Evolutionary conservation across 2,797 vertebrate genomes (phyloP), one percentile per base, ranked within the genome.

Genomic region (Halcyon badia): DNA sequence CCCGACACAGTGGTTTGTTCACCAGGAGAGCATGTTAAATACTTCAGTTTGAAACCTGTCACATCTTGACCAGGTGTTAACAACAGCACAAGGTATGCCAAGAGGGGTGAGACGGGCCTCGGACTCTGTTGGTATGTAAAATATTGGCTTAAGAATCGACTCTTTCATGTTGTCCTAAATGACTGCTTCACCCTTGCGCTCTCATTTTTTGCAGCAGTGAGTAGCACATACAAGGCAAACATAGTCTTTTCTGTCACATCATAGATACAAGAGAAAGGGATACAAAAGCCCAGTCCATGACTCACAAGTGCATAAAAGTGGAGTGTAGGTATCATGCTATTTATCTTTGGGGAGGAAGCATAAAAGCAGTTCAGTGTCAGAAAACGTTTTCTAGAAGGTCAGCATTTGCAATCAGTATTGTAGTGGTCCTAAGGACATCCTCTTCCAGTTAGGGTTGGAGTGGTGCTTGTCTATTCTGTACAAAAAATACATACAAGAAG

Each of bases 51-150:
- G 75, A 91, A 92, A 72, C 33, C 20, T 57, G 44, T 52, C 41
- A 41, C 70, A 39, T 89, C 90, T 87, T 94, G 75, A 71, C 54
- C 88, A 61, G 82, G 22, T 89, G 33, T 89, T 91, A 92, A 83
- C 39, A 83, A 44, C 52, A 80, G 57, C 44, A 48, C 28, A 41
- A 79, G 16, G 22, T 84, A 26, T 69, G 61, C 68, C 56, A 62
- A 18, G 26, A 24, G 9, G 11, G 33, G 16, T 80, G 79, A 92
- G 61, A 46, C 2, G 8, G 18, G 62, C 69, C 71, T 91, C 2
- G 5, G 48, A 31, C 42, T 71, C 68, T 85, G 14, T 56, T 90
- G 42, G 25, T 60, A 39, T 70, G 33, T 71, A 60, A 91, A 84
- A 57, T 76, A 79, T 5, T 76, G 5, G 31, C 73, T 81, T 88